phyloP scores from a whole-genome alignment of 2,113 vertebrate genomes.

The Oncorhynchus kisutch region DNA sequence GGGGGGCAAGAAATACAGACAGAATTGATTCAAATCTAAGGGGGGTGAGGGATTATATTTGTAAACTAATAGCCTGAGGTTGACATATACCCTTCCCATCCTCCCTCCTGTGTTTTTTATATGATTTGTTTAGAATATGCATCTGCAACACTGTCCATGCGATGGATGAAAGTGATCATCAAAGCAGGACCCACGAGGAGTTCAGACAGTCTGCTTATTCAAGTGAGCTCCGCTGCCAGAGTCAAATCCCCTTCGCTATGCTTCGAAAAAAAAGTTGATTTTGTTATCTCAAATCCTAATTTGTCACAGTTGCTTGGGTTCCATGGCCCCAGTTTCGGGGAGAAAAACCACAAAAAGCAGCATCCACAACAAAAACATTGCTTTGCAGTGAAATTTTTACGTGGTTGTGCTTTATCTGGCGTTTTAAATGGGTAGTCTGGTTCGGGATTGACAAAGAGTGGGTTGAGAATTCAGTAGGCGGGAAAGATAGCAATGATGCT shows the following conservation, averaged over 20 bases:
- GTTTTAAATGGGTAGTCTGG: conserved; percentile 53
- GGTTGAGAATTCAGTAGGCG: conserved; percentile 15
- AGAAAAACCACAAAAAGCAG: conserved; percentile 28
- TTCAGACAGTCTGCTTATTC: conserved; percentile 56
- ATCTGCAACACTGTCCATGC: conserved; percentile 43
- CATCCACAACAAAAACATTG: conserved; percentile 20
- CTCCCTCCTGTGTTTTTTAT: conserved; percentile 34
- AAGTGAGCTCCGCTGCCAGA: conserved; percentile 62
- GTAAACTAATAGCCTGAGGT: conserved; percentile 56
- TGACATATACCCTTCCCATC: neutral
- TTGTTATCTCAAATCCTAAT: conserved; percentile 73
- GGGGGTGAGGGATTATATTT: conserved; percentile 6
- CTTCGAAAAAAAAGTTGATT: conserved; percentile 69
- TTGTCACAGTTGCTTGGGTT: conserved; percentile 70
- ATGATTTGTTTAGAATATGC: conserved; percentile 60
- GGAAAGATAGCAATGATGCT: neutral
- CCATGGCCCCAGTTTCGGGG: conserved; percentile 48
- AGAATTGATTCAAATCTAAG: conserved; percentile 43
- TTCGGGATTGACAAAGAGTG: neutral
- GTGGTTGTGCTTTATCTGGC: conserved; percentile 14
- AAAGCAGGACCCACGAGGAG: conserved; percentile 57
- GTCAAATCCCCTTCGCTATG: conserved; percentile 66
- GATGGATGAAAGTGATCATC: conserved; percentile 72
- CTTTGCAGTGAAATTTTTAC: conserved; percentile 37
- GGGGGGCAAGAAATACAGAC: neutral